Percentiles rank a stretch among this genome's conserved stretches.
Conservation (phyloP, 2,113 vertebrate genomes). For the Aegithalos caudatus region DNA sequence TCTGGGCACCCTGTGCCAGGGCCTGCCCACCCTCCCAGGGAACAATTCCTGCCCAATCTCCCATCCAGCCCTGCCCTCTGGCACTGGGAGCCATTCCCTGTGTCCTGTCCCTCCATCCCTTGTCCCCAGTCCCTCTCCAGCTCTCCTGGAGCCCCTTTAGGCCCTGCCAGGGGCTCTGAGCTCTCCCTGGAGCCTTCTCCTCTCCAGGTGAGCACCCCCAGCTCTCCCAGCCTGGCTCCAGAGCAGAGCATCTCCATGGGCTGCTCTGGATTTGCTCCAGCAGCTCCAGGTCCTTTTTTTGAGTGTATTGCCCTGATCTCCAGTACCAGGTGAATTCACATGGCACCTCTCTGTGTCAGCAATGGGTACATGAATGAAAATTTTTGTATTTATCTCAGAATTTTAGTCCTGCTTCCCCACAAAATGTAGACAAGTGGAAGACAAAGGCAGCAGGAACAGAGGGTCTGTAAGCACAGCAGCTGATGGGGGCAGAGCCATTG, state of each 20-base stretch:
- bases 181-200: background rate
- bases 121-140: background rate
- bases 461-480: background rate
- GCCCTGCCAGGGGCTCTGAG: background rate
- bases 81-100: background rate
- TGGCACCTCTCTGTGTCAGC: background rate
- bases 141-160: background rate
- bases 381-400: background rate
- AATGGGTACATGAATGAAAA: background rate
- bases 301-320: background rate
- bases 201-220: background rate
- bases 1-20: background rate
- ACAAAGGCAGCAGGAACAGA: background rate
- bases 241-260: rapidly evolving
- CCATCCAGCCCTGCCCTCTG: background rate
- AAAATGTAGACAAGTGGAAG: background rate
- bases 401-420: background rate
- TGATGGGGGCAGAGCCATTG: background rate
- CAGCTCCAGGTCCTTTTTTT: background rate
- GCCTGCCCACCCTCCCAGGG: rapidly evolving
- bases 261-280: rapidly evolving
- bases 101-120: background rate
- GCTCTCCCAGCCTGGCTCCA: background rate
- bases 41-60: background rate
- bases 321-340: background rate